Evolutionary conservation across 2,888 invertebrate genomes (phyloP), one percentile per base, ranked within the genome.

Genomic region (Philereme transversata): DNA sequence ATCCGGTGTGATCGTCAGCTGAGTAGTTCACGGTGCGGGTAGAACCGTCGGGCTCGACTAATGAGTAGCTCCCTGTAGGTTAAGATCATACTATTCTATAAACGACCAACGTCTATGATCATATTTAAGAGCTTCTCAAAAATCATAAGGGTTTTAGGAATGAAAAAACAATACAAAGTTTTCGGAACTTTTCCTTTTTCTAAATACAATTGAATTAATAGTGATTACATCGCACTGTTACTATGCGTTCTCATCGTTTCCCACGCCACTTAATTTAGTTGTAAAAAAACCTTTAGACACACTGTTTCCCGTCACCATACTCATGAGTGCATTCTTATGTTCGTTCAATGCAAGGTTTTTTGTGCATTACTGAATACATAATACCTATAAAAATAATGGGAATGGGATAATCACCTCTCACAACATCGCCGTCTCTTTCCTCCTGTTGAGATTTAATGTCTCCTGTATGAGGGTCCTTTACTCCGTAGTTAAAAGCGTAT

Each of bases 391-490:
- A 43, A 34, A 47, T 47, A 47, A 47, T 47, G 34, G 34, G 49
- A 36, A 10, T 38, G 11, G 38, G 40, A 2, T 22, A 49, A 54
- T 36, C 22, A 81, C 96, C 96, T 90, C 94, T 94, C 33, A 96
- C 96, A 8, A 94, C 94, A 78, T 96, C 95, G 4, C 96, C 96
- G 78, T 95, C 95, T 69, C 94, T 93, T 74, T 94, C 94, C 78
- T 95, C 95, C 49, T 94, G 93, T 74, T 95, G 95, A 36, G 95
- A 94, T 79, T 95, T 95, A 57, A 95, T 93, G 77, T 95, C 95
- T n/a, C 95, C 96, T 6, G 95, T 95, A 72, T 95, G 95, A 4
- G 94, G 94, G 73, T 95, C 95, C 77, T 95, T 94, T 35, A 95
- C 95, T 60, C 95, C 95, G 72, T 95, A 95, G 77, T 94, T 95